A percentile compares a stretch with the other conserved stretches of the same genome.
Conservation (phyloP, 2,888 invertebrate species). For the Troides oblongomaculatus region DNA sequence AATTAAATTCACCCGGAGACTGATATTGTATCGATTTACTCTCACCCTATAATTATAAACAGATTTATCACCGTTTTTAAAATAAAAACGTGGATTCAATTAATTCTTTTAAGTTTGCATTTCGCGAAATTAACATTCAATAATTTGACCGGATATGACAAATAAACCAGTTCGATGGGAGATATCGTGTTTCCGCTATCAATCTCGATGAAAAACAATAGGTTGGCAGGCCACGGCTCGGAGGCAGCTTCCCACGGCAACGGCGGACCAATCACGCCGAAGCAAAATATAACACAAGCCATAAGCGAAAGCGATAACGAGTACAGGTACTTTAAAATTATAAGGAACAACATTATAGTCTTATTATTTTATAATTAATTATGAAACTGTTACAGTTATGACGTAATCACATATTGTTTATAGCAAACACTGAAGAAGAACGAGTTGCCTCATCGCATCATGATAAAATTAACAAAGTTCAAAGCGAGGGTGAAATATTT, state of each 20-base stretch:
- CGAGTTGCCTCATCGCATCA: no score
- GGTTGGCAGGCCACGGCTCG: slow-evolving; percentile 43
- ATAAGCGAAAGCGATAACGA: slow-evolving; percentile 16
- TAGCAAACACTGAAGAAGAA: no score
- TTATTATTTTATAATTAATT: not conserved
- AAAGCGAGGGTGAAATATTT: not conserved
- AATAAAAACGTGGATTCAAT: slow-evolving; percentile 36
- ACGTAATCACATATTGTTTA: no score
- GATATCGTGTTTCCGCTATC: slow-evolving; percentile 68
- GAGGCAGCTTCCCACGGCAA: slow-evolving; percentile 51
- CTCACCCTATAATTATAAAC: slow-evolving; percentile 55
- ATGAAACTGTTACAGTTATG: no score
- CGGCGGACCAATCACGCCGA: slow-evolving; percentile 35
- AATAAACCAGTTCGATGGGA: slow-evolving; percentile 55
- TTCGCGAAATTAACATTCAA: slow-evolving; percentile 46
- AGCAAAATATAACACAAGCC: slow-evolving; percentile 4
- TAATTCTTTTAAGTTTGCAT: slow-evolving; percentile 35
- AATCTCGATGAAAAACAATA: slow-evolving; percentile 64
- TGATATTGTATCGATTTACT: slow-evolving; percentile 40
- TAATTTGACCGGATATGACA: slow-evolving; percentile 63
- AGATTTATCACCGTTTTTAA: slow-evolving; percentile 55
- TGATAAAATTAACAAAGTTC: not conserved
- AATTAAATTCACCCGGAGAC: slow-evolving; percentile 46
- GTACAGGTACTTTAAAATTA: not conserved
- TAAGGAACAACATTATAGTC: not conserved